These are phyloP conservation scores for Eupithecia tripunctaria DNA, from an alignment of 2,888 invertebrate genomes.

Conservation along the genomic window DNA sequence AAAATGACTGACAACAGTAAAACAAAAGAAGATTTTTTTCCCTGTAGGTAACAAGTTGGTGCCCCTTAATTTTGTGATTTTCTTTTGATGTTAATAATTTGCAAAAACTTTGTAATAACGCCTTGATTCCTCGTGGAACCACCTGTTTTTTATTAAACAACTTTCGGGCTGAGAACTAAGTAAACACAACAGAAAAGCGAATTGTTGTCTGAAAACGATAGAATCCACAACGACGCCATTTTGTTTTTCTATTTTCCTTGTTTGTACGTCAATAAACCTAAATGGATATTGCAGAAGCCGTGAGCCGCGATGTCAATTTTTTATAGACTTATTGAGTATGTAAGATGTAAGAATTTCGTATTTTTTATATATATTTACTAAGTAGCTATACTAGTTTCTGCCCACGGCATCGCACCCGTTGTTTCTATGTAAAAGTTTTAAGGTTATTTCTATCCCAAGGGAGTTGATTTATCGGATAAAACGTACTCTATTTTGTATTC, in stretches of 20 bases:
- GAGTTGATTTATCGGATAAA: no score
- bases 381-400: no score
- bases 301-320: background rate
- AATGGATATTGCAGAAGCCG: background rate
- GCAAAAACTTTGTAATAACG: background rate
- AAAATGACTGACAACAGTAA: constrained; percentile 1
- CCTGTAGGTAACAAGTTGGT: background rate
- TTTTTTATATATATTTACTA: no score
- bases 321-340: background rate
- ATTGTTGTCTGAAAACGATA: background rate
- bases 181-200: background rate
- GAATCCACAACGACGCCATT: background rate
- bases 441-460: no score
- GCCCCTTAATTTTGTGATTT: background rate
- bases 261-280: background rate
- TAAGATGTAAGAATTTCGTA: no score
- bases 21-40: background rate
- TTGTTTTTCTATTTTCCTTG: background rate
- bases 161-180: background rate
- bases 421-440: no score
- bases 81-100: constrained; percentile 5
- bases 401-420: no score
- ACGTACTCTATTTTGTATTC: no score
- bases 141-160: constrained; percentile 30
- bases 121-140: constrained; percentile 1